Evolutionary conservation across 1,140 invertebrate species (phyloP).

Genomic region (Caenorhabditis inopinata): DNA sequence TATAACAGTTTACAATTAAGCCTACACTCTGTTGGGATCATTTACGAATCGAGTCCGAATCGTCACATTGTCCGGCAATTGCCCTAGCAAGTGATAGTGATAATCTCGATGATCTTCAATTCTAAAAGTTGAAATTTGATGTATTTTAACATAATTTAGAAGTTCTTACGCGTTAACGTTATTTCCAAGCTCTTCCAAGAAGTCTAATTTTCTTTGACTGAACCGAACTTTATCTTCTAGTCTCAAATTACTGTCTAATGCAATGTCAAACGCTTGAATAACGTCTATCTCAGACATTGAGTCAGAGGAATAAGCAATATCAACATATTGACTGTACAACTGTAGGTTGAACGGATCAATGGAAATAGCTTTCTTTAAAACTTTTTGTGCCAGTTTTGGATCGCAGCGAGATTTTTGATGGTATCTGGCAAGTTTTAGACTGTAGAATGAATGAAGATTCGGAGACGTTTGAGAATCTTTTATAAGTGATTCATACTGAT

Average conservation of each 20-base stretch:
- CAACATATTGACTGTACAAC: constrained; percentile 2
- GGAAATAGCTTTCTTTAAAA: not conserved
- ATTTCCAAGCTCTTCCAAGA: constrained; percentile 32
- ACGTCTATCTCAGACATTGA: constrained; percentile 6
- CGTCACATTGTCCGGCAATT: not conserved
- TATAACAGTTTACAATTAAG: not conserved
- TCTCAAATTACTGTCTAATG: not conserved
- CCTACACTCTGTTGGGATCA: not conserved
- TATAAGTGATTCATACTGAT: constrained; percentile 8
- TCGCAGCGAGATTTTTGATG: not conserved
- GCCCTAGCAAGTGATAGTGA: not conserved
- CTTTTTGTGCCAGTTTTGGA: not conserved
- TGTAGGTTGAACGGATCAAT: constrained; percentile 3
- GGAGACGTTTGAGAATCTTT: not conserved
- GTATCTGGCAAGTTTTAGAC: constrained; percentile 10
- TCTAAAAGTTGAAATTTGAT: not conserved
- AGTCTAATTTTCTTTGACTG: constrained; percentile 40
- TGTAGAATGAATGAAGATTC: constrained; percentile 6
- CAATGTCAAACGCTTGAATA: constrained; percentile 26
- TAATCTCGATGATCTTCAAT: constrained; percentile 18
- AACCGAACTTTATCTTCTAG: constrained; percentile 26
- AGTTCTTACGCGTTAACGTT: constrained; percentile 22
- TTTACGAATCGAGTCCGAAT: constrained; percentile 1
- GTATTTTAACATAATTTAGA: not conserved
- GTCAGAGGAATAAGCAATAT: not conserved